Evolutionary conservation across 2,113 vertebrate species (phyloP).

Genomic region (Istiophorus platypterus): DNA sequence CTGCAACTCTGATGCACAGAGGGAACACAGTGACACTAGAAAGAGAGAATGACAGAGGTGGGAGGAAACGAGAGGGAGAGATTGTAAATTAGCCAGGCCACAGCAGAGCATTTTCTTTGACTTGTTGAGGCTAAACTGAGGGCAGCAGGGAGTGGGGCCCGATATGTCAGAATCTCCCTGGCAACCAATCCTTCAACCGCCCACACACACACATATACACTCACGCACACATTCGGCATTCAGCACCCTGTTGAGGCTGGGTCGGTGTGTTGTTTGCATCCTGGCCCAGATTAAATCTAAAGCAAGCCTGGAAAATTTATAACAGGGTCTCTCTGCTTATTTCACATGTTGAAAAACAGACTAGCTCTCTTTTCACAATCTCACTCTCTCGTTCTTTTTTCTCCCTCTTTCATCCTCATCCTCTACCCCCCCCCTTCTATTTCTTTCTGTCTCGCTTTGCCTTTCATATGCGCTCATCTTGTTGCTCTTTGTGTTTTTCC

Average conservation of each 20-base stretch:
- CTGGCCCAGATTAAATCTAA: constrained; percentile 77
- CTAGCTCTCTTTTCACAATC: constrained; percentile 50
- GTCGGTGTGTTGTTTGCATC: constrained; percentile 72
- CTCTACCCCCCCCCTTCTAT: neutral
- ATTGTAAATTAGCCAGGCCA: constrained; percentile 80
- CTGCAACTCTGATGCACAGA: constrained; percentile 26
- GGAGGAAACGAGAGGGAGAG: constrained; percentile 45
- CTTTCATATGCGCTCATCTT: constrained; percentile 21
- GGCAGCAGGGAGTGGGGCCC: constrained; percentile 83
- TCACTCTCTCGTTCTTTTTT: constrained; percentile 14
- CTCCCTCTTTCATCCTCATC: constrained; percentile 15
- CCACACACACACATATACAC: constrained; percentile 51
- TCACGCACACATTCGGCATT: constrained; percentile 31
- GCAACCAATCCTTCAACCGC: constrained; percentile 85
- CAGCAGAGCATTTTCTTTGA: constrained; percentile 77
- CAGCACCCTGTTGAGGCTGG: constrained; percentile 60
- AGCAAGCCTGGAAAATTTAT: constrained; percentile 59
- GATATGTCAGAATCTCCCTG: constrained; percentile 85
- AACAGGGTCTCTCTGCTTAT: constrained; percentile 43
- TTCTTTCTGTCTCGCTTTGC: constrained; percentile 17
- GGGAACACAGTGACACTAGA: constrained; percentile 13
- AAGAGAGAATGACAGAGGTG: constrained; percentile 24
- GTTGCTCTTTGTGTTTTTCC: constrained; percentile 38
- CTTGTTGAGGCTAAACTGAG: constrained; percentile 86
- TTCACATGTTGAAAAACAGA: constrained; percentile 54